A percentile compares a stretch with the other conserved stretches of the same genome.
These are phyloP conservation scores for Rattus rattus DNA, from an alignment of 2,113 vertebrate genomes.

Conservation along the genomic window DNA sequence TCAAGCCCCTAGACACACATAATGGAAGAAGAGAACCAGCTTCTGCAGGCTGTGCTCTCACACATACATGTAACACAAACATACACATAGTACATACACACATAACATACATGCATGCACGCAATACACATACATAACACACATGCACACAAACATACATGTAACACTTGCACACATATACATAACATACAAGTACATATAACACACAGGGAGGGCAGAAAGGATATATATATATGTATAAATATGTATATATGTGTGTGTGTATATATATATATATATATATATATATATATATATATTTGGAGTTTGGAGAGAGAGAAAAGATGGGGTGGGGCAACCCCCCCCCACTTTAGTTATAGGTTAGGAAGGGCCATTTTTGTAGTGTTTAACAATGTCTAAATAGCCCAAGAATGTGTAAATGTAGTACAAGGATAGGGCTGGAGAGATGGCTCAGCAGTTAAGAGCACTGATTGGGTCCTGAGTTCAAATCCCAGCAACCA, in stretches of 20 bases:
- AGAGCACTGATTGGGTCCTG: no score
- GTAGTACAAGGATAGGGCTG: not conserved
- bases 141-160: not conserved
- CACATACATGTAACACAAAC: not conserved
- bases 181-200: not conserved
- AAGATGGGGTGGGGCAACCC: no score
- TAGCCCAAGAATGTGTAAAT: not conserved
- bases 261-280: no score
- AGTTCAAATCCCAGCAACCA: no score
- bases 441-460: no score
- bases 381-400: not conserved
- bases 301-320: no score
- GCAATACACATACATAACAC: not conserved
- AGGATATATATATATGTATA: no score
- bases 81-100: not conserved
- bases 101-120: not conserved
- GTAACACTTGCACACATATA: not conserved
- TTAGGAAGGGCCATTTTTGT: slow-evolving; percentile 19
- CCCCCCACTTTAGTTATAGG: not conserved
- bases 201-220: not conserved
- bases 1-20: not conserved
- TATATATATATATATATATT: no score
- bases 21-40: not conserved
- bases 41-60: not conserved
- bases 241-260: no score